phyloP scores from a whole-genome alignment of 2,113 vertebrate species.

The Paradisaea rubra region DNA sequence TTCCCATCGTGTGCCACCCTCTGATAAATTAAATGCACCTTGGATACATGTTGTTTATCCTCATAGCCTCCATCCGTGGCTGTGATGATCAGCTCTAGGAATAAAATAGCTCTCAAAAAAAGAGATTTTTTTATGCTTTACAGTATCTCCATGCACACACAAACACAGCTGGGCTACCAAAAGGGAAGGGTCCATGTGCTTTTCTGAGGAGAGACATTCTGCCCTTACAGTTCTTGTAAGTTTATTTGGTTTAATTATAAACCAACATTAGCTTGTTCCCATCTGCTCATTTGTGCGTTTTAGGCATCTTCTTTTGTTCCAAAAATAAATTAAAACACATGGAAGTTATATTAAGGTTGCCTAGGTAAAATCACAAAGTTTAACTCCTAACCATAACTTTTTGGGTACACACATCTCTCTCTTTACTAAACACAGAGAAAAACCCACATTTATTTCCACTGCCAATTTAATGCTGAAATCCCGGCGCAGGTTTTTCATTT shows the following conservation, averaged over 20 bases:
- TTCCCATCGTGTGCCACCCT: conserved; percentile 32
- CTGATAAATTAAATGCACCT: conserved; percentile 7
- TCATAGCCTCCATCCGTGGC: neutral
- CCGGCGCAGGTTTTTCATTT: neutral
- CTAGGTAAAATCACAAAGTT: neutral
- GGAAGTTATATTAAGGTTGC: neutral
- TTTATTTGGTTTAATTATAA: neutral
- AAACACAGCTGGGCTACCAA: neutral
- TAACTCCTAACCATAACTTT: neutral
- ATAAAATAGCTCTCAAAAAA: neutral
- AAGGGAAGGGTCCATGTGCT: neutral
- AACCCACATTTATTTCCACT: neutral
- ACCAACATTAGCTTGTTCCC: neutral
- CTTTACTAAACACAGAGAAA: neutral
- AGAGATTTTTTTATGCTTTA: neutral
- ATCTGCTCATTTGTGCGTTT: neutral
- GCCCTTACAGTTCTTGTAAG: neutral
- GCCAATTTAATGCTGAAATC: neutral
- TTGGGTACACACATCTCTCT: neutral
- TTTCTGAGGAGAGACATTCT: neutral
- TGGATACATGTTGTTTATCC: neutral
- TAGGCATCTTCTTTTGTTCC: neutral
- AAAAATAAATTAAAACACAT: neutral
- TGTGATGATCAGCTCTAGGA: neutral
- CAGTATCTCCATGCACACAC: neutral